Evolutionary conservation across 2,113 vertebrate genomes (phyloP).

Genomic region (Caretta caretta): DNA sequence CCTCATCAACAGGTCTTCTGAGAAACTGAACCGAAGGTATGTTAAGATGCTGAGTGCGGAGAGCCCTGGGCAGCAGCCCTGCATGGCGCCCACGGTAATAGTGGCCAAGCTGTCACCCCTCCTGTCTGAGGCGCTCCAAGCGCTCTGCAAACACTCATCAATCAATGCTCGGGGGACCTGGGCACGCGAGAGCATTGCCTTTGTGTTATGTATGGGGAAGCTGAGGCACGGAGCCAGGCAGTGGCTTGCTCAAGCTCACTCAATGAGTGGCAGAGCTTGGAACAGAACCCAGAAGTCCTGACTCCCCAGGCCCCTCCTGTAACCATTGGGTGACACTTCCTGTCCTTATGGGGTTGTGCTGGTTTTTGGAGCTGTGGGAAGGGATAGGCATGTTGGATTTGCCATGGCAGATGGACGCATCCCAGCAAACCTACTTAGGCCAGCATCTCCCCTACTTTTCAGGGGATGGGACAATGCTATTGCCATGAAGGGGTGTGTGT

Average conservation of each 20-base stretch:
- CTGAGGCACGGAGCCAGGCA: background rate
- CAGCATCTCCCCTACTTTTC: background rate
- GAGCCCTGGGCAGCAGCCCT: accelerated
- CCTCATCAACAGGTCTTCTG: background rate
- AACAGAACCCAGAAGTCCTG: background rate
- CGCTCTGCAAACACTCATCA: background rate
- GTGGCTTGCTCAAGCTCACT: no score
- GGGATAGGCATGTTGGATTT: no score
- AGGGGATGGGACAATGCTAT: background rate
- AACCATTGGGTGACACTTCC: background rate
- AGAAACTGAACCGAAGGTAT: background rate
- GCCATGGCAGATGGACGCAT: background rate
- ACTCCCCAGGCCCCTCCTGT: background rate
- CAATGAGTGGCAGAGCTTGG: background rate
- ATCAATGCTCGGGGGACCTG: background rate
- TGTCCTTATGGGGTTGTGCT: background rate
- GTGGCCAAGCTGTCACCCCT: accelerated
- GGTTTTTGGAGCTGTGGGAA: background rate
- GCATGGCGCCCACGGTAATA: accelerated
- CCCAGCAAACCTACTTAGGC: background rate
- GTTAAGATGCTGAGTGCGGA: accelerated
- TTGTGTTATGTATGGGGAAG: background rate
- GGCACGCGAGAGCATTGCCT: background rate
- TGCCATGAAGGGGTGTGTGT: background rate
- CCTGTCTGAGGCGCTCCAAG: accelerated